These are phyloP conservation scores for Syngnathus scovelli DNA, from an alignment of 2,113 vertebrate species.

Conservation along the genomic window DNA sequence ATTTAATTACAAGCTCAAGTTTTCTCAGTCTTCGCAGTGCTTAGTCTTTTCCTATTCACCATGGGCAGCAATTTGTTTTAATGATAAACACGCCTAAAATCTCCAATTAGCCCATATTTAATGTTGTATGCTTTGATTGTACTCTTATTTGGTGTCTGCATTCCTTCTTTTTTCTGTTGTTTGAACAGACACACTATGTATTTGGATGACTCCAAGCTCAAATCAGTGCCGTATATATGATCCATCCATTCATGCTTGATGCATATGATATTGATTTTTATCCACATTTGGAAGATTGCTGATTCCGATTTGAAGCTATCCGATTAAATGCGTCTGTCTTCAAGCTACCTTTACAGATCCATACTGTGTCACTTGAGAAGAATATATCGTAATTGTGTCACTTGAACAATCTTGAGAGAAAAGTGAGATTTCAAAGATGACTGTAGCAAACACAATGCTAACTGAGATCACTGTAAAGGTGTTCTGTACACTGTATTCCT, in stretches of 20 bases:
- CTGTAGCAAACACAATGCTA: background rate
- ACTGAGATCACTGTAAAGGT: constrained; percentile 3
- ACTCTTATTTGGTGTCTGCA: too few relatives aligned
- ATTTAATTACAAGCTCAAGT: background rate
- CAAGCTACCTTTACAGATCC: background rate
- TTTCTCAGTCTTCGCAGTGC: background rate
- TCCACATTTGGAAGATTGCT: background rate
- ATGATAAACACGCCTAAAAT: too few relatives aligned
- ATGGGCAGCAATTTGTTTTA: too few relatives aligned
- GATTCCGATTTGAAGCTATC: background rate
- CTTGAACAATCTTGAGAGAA: background rate
- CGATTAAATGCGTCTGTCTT: background rate
- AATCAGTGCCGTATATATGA: background rate
- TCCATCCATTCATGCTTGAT: background rate
- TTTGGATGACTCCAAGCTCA: background rate
- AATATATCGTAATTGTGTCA: background rate
- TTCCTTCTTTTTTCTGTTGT: too few relatives aligned
- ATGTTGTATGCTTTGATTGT: too few relatives aligned
- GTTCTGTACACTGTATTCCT: constrained; percentile 8
- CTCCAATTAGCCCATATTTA: too few relatives aligned
- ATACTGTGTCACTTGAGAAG: background rate
- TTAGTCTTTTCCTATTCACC: too few relatives aligned
- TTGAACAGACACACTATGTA: too few relatives aligned
- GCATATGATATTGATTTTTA: background rate
- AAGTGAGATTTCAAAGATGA: background rate